Evolutionary conservation across 2,888 invertebrate genomes (phyloP).

Genomic region (Nudaria mundana): DNA sequence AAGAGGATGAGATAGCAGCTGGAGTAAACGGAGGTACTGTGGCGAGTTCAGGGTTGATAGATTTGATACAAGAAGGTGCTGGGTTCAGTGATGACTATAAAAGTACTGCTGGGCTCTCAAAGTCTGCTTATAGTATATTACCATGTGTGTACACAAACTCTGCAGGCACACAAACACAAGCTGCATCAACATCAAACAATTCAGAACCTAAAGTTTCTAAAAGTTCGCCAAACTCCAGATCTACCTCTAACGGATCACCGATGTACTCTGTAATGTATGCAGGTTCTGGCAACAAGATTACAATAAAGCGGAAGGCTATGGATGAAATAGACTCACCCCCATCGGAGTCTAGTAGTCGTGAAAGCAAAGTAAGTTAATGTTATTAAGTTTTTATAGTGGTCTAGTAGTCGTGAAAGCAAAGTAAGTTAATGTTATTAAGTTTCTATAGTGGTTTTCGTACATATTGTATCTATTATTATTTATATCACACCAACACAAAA

Average conservation of each 20-base stretch:
- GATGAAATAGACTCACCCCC: conserved; percentile 77
- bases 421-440: conserved; percentile 36
- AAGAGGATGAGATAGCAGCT: conserved; percentile 76
- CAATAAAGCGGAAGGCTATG: conserved; percentile 88
- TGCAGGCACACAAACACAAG: conserved; percentile 70
- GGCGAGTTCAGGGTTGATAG: conserved; percentile 83
- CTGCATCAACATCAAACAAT: conserved; percentile 55
- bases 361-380: conserved; percentile 56
- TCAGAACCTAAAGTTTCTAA: conserved; percentile 56
- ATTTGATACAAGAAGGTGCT: conserved; percentile 90
- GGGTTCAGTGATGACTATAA: conserved; percentile 89
- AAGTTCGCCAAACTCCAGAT: conserved; percentile 65
- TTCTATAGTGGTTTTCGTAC: conserved; percentile 23
- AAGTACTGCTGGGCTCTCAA: conserved; percentile 86
- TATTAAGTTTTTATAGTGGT: conserved; percentile 6
- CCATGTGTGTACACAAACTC: conserved; percentile 87
- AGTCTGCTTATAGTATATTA: conserved; percentile 87
- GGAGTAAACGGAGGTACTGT: conserved; percentile 75
- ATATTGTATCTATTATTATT: too few species aligned
- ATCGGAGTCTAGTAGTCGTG: conserved; percentile 58
- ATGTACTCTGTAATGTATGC: conserved; percentile 90
- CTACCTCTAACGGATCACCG: conserved; percentile 67
- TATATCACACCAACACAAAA: too few species aligned
- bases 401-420: conserved; percentile 63
- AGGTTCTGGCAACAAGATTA: conserved; percentile 90